Conservation (phyloP, 2,113 vertebrate genomes). For the Lynx canadensis region DNA sequence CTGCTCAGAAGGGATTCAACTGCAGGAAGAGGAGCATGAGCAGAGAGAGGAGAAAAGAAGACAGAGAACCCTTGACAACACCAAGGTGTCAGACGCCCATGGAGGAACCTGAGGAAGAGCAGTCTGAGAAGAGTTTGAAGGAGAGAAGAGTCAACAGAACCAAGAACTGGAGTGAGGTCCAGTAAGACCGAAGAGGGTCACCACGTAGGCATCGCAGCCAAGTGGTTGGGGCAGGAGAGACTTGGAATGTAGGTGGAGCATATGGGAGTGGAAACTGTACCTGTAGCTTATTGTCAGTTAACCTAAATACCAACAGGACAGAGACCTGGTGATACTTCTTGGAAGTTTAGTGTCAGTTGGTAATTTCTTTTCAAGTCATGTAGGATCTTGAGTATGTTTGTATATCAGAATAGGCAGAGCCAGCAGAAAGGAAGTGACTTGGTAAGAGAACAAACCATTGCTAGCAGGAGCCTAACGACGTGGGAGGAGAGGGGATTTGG, state of each 20-base stretch:
- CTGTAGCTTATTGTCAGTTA: neutral
- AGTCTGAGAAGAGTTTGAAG: neutral
- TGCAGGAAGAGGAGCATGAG: neutral
- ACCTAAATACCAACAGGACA: neutral
- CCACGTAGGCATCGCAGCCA: neutral
- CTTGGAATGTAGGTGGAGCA: no score
- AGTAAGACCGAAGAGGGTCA: rapidly evolving
- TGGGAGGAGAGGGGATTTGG: neutral
- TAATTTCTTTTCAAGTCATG: neutral
- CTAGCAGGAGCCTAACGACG: neutral
- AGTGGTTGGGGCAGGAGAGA: neutral
- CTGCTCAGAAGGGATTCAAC: neutral
- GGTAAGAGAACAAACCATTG: neutral
- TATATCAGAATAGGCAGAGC: neutral
- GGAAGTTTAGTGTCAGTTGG: neutral
- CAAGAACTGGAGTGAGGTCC: neutral
- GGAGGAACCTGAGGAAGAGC: neutral
- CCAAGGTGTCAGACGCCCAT: neutral
- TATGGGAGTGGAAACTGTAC: neutral
- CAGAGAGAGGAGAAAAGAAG: neutral
- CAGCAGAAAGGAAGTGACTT: neutral
- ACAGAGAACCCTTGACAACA: neutral
- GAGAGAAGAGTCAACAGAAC: neutral
- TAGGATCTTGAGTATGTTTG: neutral
- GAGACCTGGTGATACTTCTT: neutral